Evolutionary conservation across 2,797 vertebrate genomes (phyloP), one percentile per base, ranked within the genome.

Genomic region (Typhlichthys eigenmanni): DNA sequence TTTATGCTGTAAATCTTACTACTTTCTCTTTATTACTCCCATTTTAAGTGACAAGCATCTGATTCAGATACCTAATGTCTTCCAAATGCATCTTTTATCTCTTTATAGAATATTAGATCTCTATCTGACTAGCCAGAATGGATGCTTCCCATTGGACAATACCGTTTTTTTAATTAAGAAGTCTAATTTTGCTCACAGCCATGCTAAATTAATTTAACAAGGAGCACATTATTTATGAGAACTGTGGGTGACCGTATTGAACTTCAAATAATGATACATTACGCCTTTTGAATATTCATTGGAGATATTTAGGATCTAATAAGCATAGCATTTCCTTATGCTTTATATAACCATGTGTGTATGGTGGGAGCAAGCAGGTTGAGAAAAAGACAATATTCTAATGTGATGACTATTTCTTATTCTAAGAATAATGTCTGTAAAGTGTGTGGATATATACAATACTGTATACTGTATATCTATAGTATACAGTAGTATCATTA

Each of bases 111-210:
- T 83, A 86, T 84, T 76, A 85, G 69, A 85, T 88, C 75, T 85
- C 76, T 74, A 62, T 82, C 69, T 83, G 85, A 78, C 79, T 80
- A 12, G 17, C 77, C 75, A 69, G 81, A 66, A 65, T 38, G 51
- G 55, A 83, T 71, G 63, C 75, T 65, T 73, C 79, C 76, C 74
- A 67, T 70, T 76, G 76, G 69, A 78, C 80, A 86, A 89, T 85
- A 77, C 75, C 82, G 65, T 62, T 80, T 89, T 89, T 90, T 87
- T 88, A 86, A 89, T 86, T 87, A 88, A 72, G 85, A 84, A 80
- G 64, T 83, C 74, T 78, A 79, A 79, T 84, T 84, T 75, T 76
- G 82, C 80, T 87, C 76, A 68, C 69, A 83, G 80, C 75, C 84
- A 82, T 76, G 72, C 84, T 80, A 73, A 82, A 85, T 87, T 84